These are phyloP conservation scores for Aptenodytes patagonicus DNA, from an alignment of 2,113 vertebrate species.

Conservation along the genomic window DNA sequence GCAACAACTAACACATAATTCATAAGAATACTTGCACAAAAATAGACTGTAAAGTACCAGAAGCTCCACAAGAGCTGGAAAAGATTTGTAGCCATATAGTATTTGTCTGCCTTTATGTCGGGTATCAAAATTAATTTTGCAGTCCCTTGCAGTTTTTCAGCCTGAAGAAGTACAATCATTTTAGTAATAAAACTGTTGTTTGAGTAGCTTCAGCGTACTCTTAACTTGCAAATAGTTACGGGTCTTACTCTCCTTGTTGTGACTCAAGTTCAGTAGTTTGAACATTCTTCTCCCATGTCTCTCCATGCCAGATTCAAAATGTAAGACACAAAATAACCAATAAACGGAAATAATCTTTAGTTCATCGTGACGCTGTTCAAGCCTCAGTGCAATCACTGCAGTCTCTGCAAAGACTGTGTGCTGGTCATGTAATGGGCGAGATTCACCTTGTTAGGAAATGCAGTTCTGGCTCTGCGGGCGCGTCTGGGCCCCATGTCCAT, in stretches of 20 bases:
- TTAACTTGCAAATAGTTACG: not conserved
- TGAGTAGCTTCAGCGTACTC: not conserved
- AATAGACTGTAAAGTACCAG: not conserved
- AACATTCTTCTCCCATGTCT: not conserved
- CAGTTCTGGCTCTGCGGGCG: not conserved
- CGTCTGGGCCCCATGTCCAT: fast-evolving
- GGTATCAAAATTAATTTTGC: not conserved
- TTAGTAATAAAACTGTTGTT: not conserved
- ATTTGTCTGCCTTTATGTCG: not conserved
- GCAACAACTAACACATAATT: not conserved
- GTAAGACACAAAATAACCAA: not conserved
- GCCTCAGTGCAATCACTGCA: not conserved
- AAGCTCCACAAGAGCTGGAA: not conserved
- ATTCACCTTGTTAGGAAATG: fast-evolving
- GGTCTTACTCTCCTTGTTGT: not conserved
- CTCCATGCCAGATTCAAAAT: not conserved
- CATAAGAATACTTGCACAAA: not conserved
- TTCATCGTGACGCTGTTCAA: fast-evolving
- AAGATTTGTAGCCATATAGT: not conserved
- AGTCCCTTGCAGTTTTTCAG: not conserved
- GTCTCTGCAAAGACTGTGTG: not conserved
- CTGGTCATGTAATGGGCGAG: fast-evolving
- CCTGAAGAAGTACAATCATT: not conserved
- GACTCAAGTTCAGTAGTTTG: not conserved
- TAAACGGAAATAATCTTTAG: not conserved